phyloP scores from a whole-genome alignment of 2,113 vertebrate genomes.

The Pelobates fuscus region DNA sequence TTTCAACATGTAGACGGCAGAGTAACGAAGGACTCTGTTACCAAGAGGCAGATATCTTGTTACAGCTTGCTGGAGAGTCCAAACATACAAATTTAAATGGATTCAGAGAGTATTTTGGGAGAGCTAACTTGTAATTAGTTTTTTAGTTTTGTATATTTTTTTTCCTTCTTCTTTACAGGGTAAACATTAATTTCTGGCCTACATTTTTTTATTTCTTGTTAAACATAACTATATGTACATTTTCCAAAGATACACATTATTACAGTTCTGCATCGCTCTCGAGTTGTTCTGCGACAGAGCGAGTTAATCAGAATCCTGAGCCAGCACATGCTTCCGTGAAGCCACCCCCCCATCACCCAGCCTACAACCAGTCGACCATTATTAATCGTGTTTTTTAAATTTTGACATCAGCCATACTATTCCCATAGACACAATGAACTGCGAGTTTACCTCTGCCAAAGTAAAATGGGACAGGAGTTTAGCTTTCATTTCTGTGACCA shows the following conservation, averaged over 20 bases:
- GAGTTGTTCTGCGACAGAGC: conserved; percentile 56
- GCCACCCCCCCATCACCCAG: neutral
- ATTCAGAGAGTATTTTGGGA: too few relatives aligned
- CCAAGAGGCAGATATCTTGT: too few relatives aligned
- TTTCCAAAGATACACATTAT: conserved; percentile 45
- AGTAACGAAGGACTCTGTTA: too few relatives aligned
- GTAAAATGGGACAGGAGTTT: too few relatives aligned
- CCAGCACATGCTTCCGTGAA: conserved; percentile 38
- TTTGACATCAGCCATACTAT: too few relatives aligned
- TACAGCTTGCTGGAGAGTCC: too few relatives aligned
- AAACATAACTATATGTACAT: conserved; percentile 16
- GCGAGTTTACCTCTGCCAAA: too few relatives aligned
- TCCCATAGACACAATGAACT: too few relatives aligned
- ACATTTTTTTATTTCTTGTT: neutral
- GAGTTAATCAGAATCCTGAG: conserved; percentile 26
- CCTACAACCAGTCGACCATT: conserved; percentile 16
- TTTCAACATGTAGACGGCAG: too few relatives aligned
- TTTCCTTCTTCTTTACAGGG: conserved; percentile 32
- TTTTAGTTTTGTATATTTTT: too few relatives aligned
- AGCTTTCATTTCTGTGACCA: too few relatives aligned
- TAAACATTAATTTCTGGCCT: neutral
- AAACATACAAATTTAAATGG: too few relatives aligned
- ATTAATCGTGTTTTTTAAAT: neutral
- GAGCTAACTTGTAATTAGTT: conserved; percentile 3
- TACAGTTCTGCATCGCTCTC: neutral